Base-by-base conservation (phyloP, 2,888 invertebrate genomes). In the Cenopis cana region DNA sequence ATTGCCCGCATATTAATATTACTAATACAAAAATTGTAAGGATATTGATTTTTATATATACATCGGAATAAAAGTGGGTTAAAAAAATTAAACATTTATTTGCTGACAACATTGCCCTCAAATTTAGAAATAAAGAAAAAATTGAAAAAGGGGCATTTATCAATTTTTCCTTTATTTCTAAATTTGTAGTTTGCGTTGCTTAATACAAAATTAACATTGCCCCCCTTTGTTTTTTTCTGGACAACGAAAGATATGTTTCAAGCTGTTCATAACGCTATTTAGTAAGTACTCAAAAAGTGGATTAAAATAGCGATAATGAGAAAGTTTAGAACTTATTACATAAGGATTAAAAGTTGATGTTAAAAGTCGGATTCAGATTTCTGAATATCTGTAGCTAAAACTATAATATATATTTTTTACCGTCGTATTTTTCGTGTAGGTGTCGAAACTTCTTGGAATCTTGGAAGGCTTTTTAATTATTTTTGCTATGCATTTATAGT, bases 371-470 rank as follows among this genome's bases (percentile, higher is more conserved):
- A 50, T 33, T 33, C 50, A 50, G 17, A 56, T 56, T 50, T 62
- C 33, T 49, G 12, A 61, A 14, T 50, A 20, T 36, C 10, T 33
- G 18, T 64, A 64, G 56, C 62, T 64, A 81, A 76, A 79, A 79
- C 77, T 88, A 88, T 90, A 74, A n/a, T n/a, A n/a, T n/a, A n/a
- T 76, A 89, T 91, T 90, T 90, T 91, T 85, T 86, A 90, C 83
- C 84, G 77, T 85, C 85, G 79, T 86, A 77, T 89, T 87, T 85
- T 76, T 81, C 66, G 76, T 74, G 69, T 73, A 73, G 79, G 74
- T 76, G 79, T 77, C 72, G 9, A 57, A 41, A 9, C 17, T 5
- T 59, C 69, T 33, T 33, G 33, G 18, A 57, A 14, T 55, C 57
- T 56, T 41, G 77, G 78, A 82, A 77, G 76, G 80, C 79, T 86